These are phyloP conservation scores for Channa maculata DNA, from an alignment of 2,113 vertebrate genomes.

Conservation along the genomic window DNA sequence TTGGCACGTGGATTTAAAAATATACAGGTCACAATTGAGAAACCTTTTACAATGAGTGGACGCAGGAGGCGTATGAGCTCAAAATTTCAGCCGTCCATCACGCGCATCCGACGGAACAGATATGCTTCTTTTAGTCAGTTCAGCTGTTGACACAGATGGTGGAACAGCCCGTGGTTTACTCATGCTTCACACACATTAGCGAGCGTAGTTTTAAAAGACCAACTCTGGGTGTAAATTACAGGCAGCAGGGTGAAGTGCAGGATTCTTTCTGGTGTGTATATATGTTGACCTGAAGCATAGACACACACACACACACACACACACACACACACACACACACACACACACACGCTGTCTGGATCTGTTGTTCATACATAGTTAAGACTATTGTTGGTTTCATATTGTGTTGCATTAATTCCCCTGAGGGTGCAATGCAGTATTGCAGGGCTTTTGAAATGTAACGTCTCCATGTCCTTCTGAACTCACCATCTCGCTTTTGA, in stretches of 20 bases:
- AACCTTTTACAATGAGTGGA: background rate
- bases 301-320: too few relatives aligned
- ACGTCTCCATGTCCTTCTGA: background rate
- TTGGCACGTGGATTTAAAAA: background rate
- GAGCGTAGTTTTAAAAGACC: background rate
- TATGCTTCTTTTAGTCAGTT: too few relatives aligned
- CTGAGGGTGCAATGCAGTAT: background rate
- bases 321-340: background rate
- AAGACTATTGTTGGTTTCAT: slow-evolving; percentile 8
- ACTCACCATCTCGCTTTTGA: background rate
- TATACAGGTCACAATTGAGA: background rate
- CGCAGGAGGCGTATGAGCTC: too few relatives aligned
- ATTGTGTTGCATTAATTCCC: background rate
- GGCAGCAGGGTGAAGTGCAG: background rate
- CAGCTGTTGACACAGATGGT: too few relatives aligned
- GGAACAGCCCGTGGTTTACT: too few relatives aligned
- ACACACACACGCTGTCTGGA: background rate
- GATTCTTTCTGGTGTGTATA: background rate
- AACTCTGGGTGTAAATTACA: background rate
- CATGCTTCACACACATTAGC: too few relatives aligned
- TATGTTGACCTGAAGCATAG: too few relatives aligned
- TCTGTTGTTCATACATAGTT: slow-evolving; percentile 30
- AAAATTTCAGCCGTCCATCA: too few relatives aligned
- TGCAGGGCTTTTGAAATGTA: background rate
- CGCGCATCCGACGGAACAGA: too few relatives aligned